Conservation (phyloP, 2,888 invertebrate species). For the Brachyopa scutellaris region DNA sequence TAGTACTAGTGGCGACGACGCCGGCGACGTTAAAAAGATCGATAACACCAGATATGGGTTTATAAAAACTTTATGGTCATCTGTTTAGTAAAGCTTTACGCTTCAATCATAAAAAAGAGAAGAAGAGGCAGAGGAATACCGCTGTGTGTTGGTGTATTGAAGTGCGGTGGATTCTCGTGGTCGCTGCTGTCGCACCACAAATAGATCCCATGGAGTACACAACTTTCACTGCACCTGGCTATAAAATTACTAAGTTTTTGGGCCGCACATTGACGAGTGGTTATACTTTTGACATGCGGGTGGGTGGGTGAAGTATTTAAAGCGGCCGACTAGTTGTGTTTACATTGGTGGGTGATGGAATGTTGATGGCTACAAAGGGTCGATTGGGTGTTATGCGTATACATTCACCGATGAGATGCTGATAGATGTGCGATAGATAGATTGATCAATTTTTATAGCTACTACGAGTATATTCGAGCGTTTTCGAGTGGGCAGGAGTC, state of each 20-base stretch:
- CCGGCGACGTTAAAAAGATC: slow-evolving; percentile 2
- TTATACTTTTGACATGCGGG: slow-evolving; percentile 35
- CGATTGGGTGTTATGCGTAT: slow-evolving; percentile 37
- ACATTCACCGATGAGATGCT: slow-evolving; percentile 39
- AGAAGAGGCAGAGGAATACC: slow-evolving; percentile 9
- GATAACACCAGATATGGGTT: slow-evolving; percentile 29
- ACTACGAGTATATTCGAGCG: background rate
- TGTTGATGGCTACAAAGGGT: slow-evolving; percentile 61
- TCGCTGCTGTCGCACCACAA: slow-evolving; percentile 46
- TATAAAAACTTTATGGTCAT: slow-evolving; percentile 64
- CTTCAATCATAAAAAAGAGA: slow-evolving; percentile 45
- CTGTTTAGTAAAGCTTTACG: slow-evolving; percentile 62
- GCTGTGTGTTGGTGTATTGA: slow-evolving; percentile 39
- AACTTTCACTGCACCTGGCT: slow-evolving; percentile 66
- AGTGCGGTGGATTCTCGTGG: slow-evolving; percentile 45
- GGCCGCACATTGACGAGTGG: slow-evolving; percentile 51
- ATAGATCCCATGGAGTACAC: slow-evolving; percentile 50
- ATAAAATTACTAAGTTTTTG: slow-evolving; percentile 47
- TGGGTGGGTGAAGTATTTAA: slow-evolving; percentile 44
- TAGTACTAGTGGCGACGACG: background rate
- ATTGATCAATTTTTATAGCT: slow-evolving; percentile 58
- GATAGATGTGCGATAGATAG: slow-evolving; percentile 42
- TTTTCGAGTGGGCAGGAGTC: slow-evolving; percentile 10
- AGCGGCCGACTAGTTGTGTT: slow-evolving; percentile 26
- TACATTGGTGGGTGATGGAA: slow-evolving; percentile 58